Base-by-base conservation (phyloP, 2,888 invertebrate species). In the Pelosia muscerda region DNA sequence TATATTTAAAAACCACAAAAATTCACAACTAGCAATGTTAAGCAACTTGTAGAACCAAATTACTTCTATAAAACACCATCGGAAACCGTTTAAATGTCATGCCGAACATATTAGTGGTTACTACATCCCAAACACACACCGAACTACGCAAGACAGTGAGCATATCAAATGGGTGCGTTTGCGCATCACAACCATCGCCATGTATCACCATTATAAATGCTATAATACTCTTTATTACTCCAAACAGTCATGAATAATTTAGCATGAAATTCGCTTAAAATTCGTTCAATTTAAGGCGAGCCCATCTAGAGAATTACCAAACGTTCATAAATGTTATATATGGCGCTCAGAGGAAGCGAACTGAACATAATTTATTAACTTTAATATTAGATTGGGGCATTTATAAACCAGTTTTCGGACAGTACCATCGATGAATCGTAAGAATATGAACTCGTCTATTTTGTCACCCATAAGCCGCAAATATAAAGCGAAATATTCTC, bases 191-290 rank as follows among this genome's bases (percentile, higher is more conserved):
- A 25, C 58, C 19, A 57, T 25, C 15, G 23, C 64, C 34, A 65
- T 64, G 55, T 61, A 61, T 68, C 63, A 68, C 63, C 25, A 55
- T 68, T 28, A 56, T 53, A 59, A 63, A 54, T 38, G 22, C 61
- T 23, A 65, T 65, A 61, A 61, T 55, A 25, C 28, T n/a, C 31
- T 53, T 53, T 63, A 42, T 58, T 59, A 60, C 57, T 64, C n/a
- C 58, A 63, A 38, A 64, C 31, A 66, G n/a, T 66, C 55, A 56
- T 79, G 73, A 78, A 76, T 79, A 73, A 81, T 76, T 79, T 70
- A 73, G 69, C 70, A 73, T 76, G 68, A 79, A 74, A 79, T 79
- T 63, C 59, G 72, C 72, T 81, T 81, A 65, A 53, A 81, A 81
- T 72, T 72, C 63, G 73, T 59, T 73, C 76, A 71, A 71, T 54